Conservation (phyloP, 1,140 invertebrate genomes). For the Battus philenor region DNA sequence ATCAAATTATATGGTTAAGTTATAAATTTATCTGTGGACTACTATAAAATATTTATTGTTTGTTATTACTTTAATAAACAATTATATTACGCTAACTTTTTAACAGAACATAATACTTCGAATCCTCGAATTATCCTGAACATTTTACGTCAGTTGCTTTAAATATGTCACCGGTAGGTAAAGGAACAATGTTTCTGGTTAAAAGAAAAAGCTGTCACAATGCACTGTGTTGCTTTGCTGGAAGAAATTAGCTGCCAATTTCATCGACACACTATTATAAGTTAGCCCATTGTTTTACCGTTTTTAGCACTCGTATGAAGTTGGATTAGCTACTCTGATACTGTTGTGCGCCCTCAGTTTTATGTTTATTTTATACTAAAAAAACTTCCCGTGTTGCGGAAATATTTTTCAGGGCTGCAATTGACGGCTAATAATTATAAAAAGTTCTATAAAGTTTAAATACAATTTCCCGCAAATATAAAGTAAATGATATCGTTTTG, state of each 20-base stretch:
- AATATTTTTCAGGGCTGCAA: neutral
- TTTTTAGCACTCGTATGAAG: slow-evolving; percentile 15
- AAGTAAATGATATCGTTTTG: no score
- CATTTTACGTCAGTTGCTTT: no score
- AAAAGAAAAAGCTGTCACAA: slow-evolving; percentile 6
- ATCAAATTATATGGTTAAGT: slow-evolving; percentile 1
- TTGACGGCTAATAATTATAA: neutral
- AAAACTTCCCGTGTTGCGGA: slow-evolving; percentile 1
- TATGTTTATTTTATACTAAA: slow-evolving; percentile 8
- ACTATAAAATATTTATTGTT: neutral
- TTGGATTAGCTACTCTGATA: slow-evolving; percentile 8
- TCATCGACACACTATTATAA: slow-evolving; percentile 17
- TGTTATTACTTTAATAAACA: neutral
- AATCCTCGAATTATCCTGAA: no score
- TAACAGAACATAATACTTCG: no score
- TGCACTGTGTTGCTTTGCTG: slow-evolving; percentile 5
- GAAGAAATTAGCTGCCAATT: slow-evolving; percentile 18
- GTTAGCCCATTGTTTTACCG: slow-evolving; percentile 14
- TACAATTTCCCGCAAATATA: no score
- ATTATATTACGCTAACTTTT: neutral
- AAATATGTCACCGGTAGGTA: neutral
- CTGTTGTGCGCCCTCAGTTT: slow-evolving; percentile 1
- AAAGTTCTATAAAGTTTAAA: no score
- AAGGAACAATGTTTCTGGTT: neutral
- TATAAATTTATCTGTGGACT: neutral